phyloP scores from a whole-genome alignment of 2,888 invertebrate genomes.

The Aphidius colemani region DNA sequence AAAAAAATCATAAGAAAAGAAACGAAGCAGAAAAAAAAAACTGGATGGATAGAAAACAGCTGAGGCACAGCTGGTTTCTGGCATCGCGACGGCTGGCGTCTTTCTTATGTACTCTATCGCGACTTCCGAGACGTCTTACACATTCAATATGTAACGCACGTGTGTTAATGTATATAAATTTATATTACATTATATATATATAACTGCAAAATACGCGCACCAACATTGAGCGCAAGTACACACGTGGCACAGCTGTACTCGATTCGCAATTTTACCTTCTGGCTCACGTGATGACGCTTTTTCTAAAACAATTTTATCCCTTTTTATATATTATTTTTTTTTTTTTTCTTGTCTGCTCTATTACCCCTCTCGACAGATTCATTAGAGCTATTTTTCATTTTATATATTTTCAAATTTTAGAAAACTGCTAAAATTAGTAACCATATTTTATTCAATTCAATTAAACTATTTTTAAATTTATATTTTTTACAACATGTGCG shows the following conservation, averaged over 20 bases:
- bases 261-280: constrained; percentile 24
- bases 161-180: constrained; percentile 9
- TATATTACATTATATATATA: constrained; percentile 3
- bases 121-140: constrained; percentile 26
- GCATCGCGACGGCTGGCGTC: constrained; percentile 48
- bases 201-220: constrained; percentile 17
- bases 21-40: constrained; percentile 18
- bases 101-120: constrained; percentile 30
- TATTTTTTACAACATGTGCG: no score
- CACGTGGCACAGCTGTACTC: constrained; percentile 25
- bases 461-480: no score
- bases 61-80: constrained; percentile 55
- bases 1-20: constrained; percentile 12
- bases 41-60: constrained; percentile 49
- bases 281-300: constrained; percentile 6
- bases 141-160: constrained; percentile 21
- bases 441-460: no score
- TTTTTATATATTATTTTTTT: constrained; percentile 4
- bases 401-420: no score
- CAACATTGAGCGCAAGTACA: constrained; percentile 22
- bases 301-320: neutral
- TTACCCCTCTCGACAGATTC: neutral
- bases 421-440: no score
- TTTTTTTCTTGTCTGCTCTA: neutral
- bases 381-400: neutral